Evolutionary conservation across 2,888 invertebrate species (phyloP).

Genomic region (Abrostola triplasia): DNA sequence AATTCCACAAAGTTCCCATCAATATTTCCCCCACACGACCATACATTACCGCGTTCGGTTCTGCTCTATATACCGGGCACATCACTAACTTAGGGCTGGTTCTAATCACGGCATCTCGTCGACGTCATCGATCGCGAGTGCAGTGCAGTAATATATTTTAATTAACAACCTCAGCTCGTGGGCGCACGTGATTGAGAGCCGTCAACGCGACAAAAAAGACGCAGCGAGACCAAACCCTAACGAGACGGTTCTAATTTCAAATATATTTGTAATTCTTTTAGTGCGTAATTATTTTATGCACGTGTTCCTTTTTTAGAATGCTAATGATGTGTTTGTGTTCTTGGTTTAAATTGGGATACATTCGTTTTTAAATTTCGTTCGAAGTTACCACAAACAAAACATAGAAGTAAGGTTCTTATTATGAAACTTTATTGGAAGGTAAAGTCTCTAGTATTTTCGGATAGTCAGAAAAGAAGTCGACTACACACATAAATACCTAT

Average conservation of each 20-base stretch:
- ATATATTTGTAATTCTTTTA: conserved; percentile 48
- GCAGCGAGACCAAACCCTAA: conserved; percentile 58
- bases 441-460: too few relatives aligned
- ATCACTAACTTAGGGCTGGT: conserved; percentile 45
- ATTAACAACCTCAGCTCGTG: conserved; percentile 67
- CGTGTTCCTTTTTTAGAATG: not conserved
- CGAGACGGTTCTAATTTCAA: conserved; percentile 55
- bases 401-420: too few relatives aligned
- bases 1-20: conserved; percentile 44
- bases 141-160: conserved; percentile 72
- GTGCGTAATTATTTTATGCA: conserved; percentile 29
- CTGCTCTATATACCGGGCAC: conserved; percentile 45
- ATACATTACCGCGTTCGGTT: conserved; percentile 38
- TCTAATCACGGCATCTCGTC: conserved; percentile 65
- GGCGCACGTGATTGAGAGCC: conserved; percentile 69
- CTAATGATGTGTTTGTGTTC: conserved; percentile 2
- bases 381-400: too few relatives aligned
- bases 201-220: conserved; percentile 64
- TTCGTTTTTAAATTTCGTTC: not conserved
- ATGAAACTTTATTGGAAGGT: too few relatives aligned
- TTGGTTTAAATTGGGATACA: not conserved
- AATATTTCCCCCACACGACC: conserved; percentile 39
- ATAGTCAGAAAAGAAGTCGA: too few relatives aligned
- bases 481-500: too few relatives aligned
- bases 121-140: conserved; percentile 62